Evolutionary conservation across 1,140 invertebrate genomes (phyloP).

Genomic region (Tetramorium alpestre): DNA sequence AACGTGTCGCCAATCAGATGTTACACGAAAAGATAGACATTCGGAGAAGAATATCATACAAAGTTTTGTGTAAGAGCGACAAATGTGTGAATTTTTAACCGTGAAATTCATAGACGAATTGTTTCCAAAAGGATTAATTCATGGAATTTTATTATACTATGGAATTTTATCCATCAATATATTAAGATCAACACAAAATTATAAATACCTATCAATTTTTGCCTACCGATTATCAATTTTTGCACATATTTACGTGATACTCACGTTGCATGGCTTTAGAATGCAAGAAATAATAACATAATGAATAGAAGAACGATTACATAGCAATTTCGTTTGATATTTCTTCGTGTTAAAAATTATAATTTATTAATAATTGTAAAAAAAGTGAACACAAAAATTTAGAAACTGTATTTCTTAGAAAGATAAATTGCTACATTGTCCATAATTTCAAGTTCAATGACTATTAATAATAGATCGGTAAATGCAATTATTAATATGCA

Average conservation of each 20-base stretch:
- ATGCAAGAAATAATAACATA: background rate
- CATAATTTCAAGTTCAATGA: background rate
- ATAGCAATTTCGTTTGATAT: background rate
- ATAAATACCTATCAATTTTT: too few species aligned
- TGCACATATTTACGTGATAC: background rate
- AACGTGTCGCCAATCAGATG: constrained; percentile 36
- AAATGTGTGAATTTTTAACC: background rate
- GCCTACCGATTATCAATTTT: background rate
- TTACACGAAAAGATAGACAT: background rate
- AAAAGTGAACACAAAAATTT: background rate
- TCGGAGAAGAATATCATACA: background rate
- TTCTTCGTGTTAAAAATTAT: background rate
- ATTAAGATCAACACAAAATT: too few species aligned
- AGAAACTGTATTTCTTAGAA: background rate
- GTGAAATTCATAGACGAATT: constrained; percentile 35
- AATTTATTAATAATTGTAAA: background rate
- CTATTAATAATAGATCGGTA: background rate
- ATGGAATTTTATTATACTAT: too few species aligned
- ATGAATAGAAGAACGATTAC: background rate
- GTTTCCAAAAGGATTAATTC: background rate
- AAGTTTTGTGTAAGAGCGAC: constrained; percentile 9
- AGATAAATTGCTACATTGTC: background rate
- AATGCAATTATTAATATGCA: constrained; percentile 18
- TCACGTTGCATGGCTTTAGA: background rate
- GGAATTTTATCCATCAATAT: too few species aligned